Evolutionary conservation across 2,113 vertebrate species (phyloP).

Genomic region (Nettapus auritus): DNA sequence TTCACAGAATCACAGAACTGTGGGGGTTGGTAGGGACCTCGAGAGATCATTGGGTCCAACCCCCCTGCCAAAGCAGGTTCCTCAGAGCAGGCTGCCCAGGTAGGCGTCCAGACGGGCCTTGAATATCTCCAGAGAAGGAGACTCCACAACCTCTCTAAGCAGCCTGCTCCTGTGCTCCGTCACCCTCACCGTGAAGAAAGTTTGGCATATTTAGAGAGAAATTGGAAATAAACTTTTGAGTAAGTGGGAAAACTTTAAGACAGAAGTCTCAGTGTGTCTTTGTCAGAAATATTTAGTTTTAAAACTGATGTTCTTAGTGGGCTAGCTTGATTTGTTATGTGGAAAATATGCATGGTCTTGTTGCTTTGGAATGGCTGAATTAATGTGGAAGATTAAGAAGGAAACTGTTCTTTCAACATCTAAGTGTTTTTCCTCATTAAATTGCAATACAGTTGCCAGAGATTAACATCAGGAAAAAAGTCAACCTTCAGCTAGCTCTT

Average conservation of each 20-base stretch:
- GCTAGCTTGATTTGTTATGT: not conserved
- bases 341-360: not conserved
- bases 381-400: not conserved
- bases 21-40: too few relatives aligned
- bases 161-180: too few relatives aligned
- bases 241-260: not conserved
- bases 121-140: too few relatives aligned
- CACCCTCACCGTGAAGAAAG: too few relatives aligned
- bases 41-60: too few relatives aligned
- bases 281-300: slow-evolving; percentile 31
- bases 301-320: not conserved
- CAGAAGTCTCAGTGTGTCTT: not conserved
- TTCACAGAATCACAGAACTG: too few relatives aligned
- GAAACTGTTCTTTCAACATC: too few relatives aligned
- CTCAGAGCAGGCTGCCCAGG: too few relatives aligned
- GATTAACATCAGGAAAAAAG: not conserved
- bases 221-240: not conserved
- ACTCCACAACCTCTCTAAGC: too few relatives aligned
- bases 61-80: too few relatives aligned
- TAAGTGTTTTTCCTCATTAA: not conserved
- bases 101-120: too few relatives aligned
- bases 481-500: not conserved
- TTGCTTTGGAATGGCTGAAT: not conserved
- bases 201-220: not conserved
- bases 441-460: not conserved